phyloP scores from a whole-genome alignment of 2,888 invertebrate genomes.

The Amiota communis region DNA sequence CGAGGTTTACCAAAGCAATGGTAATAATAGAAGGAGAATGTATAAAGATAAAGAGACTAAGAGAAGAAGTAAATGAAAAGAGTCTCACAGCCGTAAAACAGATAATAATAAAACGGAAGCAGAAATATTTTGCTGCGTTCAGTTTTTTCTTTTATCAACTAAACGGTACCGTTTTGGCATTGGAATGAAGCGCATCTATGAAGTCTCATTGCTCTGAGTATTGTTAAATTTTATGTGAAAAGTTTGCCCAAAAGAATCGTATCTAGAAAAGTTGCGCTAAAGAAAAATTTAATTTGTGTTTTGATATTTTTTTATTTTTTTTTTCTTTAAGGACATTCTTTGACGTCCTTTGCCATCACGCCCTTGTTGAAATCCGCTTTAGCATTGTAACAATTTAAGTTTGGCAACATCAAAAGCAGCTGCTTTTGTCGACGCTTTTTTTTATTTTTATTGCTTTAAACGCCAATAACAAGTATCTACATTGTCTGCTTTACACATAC shows the following conservation, averaged over 20 bases:
- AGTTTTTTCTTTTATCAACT: too few relatives aligned
- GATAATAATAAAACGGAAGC: constrained; percentile 28
- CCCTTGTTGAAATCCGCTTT: background rate
- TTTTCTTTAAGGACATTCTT: background rate
- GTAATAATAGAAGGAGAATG: too few relatives aligned
- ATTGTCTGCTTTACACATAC: too few relatives aligned
- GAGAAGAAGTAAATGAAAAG: constrained; percentile 26
- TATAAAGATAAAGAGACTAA: too few relatives aligned
- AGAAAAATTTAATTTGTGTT: constrained; percentile 56
- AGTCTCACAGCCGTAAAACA: constrained; percentile 17
- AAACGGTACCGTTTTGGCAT: too few relatives aligned
- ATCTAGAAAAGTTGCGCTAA: constrained; percentile 48
- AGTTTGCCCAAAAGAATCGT: constrained; percentile 2
- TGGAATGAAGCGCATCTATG: too few relatives aligned
- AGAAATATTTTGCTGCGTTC: background rate
- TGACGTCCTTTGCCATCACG: background rate
- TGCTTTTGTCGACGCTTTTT: constrained; percentile 43
- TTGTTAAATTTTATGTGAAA: constrained; percentile 37
- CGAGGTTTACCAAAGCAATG: too few relatives aligned
- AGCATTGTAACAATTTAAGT: constrained; percentile 34
- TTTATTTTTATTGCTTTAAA: constrained; percentile 28
- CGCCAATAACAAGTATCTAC: constrained; percentile 9
- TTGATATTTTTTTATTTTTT: background rate
- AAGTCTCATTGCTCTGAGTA: too few relatives aligned
- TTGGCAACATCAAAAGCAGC: constrained; percentile 64